Evolutionary conservation across 2,888 invertebrate species (phyloP).

Genomic region (Leptogaster cylindrica): DNA sequence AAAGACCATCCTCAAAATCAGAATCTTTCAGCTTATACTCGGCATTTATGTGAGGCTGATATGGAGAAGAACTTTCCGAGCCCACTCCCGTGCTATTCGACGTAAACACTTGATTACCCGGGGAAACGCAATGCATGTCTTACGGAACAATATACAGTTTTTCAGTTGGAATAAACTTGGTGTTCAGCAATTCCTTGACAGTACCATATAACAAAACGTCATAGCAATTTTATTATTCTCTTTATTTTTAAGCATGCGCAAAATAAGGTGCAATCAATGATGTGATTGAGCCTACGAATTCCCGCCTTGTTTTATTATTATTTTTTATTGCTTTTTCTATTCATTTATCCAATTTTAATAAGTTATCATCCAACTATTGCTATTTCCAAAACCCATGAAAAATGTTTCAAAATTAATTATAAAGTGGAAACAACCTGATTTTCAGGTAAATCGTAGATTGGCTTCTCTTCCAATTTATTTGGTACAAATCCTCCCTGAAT

Average conservation of each 20-base stretch:
- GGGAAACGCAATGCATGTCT: conserved; percentile 32
- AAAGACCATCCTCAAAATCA: conserved; percentile 23
- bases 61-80: conserved; percentile 23
- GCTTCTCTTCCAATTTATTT: neutral
- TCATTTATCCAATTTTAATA: too few relatives aligned
- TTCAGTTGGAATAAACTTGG: too few relatives aligned
- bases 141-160: neutral
- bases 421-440: neutral
- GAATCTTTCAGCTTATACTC: conserved; percentile 14
- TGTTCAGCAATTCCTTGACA: too few relatives aligned
- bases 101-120: conserved; percentile 18
- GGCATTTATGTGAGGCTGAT: neutral
- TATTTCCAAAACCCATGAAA: neutral
- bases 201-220: too few relatives aligned
- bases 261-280: too few relatives aligned
- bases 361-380: too few relatives aligned
- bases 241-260: too few relatives aligned
- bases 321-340: too few relatives aligned
- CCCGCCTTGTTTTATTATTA: too few relatives aligned
- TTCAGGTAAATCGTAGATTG: neutral
- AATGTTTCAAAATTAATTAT: neutral
- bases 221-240: too few relatives aligned
- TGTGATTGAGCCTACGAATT: too few relatives aligned
- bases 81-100: conserved; percentile 17
- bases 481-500: neutral